Percentiles rank a stretch among this genome's conserved stretches.
Evolutionary conservation across 2,888 invertebrate species (phyloP).

Genomic region (Thecophora atra): DNA sequence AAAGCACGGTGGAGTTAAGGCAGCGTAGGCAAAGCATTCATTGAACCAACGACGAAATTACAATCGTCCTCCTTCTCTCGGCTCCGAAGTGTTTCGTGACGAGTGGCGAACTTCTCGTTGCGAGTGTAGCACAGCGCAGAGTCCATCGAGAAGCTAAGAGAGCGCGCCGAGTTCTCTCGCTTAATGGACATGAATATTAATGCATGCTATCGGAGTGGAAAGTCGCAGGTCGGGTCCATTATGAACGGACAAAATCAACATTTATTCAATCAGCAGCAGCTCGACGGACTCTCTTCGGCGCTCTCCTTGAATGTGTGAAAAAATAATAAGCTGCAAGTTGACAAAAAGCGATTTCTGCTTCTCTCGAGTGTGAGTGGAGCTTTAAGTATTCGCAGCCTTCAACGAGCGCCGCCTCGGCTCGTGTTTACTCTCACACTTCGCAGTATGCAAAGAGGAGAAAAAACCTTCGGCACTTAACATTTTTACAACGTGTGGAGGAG

Average conservation of each 20-base stretch:
- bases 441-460: neutral
- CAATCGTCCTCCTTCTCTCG: no score
- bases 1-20: no score
- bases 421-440: neutral
- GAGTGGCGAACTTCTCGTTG: constrained; percentile 4
- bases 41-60: no score
- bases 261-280: constrained; percentile 30
- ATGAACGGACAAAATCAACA: constrained; percentile 31
- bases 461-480: neutral
- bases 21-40: no score
- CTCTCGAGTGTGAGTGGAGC: neutral
- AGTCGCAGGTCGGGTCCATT: constrained; percentile 1
- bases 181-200: constrained; percentile 36
- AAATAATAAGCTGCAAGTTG: neutral
- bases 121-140: neutral
- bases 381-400: neutral
- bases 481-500: neutral
- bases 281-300: neutral
- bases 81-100: no score
- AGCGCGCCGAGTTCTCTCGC: neutral
- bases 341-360: no score
- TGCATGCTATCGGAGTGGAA: constrained; percentile 22
- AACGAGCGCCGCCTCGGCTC: neutral
- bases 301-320: neutral
- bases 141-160: neutral